Evolutionary conservation across 2,888 invertebrate species (phyloP).

Genomic region (Mimumesa dahlbomi): DNA sequence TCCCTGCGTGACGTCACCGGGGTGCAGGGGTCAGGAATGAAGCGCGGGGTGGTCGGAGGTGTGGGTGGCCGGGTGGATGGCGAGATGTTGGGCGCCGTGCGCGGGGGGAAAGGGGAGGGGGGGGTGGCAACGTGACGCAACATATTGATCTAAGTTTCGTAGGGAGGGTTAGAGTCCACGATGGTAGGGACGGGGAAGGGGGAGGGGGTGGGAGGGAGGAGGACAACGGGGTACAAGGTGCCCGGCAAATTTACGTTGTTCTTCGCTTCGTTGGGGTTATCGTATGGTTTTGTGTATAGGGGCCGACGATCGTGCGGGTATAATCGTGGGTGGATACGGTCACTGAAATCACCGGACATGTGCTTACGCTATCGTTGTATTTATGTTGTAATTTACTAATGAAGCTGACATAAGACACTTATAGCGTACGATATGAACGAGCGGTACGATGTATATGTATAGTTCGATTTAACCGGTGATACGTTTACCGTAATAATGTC

Average conservation of each 20-base stretch:
- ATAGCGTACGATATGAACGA: no score
- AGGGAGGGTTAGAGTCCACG: slow-evolving; percentile 55
- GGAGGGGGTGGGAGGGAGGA: slow-evolving; percentile 24
- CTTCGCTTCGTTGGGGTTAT: slow-evolving; percentile 32
- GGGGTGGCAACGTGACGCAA: slow-evolving; percentile 80
- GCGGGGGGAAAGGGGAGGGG: no score
- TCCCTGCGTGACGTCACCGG: slow-evolving; percentile 77
- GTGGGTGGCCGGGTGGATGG: slow-evolving; percentile 59
- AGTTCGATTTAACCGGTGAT: no score
- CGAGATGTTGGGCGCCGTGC: slow-evolving; percentile 65
- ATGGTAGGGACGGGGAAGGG: slow-evolving; percentile 33
- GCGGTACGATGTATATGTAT: no score
- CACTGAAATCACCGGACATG: no score
- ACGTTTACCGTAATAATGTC: no score
- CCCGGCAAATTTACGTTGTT: slow-evolving; percentile 59
- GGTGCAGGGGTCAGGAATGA: slow-evolving; percentile 50
- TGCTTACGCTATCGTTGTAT: no score
- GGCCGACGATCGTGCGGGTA: slow-evolving; percentile 19
- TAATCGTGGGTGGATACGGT: no score
- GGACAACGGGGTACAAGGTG: slow-evolving; percentile 59
- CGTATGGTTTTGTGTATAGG: not conserved
- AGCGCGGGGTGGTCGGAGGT: slow-evolving; percentile 51
- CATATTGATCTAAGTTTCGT: slow-evolving; percentile 79
- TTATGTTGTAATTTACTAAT: no score
- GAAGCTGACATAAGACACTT: no score